phyloP scores from a whole-genome alignment of 2,113 vertebrate species.

The Saguinus midas region DNA sequence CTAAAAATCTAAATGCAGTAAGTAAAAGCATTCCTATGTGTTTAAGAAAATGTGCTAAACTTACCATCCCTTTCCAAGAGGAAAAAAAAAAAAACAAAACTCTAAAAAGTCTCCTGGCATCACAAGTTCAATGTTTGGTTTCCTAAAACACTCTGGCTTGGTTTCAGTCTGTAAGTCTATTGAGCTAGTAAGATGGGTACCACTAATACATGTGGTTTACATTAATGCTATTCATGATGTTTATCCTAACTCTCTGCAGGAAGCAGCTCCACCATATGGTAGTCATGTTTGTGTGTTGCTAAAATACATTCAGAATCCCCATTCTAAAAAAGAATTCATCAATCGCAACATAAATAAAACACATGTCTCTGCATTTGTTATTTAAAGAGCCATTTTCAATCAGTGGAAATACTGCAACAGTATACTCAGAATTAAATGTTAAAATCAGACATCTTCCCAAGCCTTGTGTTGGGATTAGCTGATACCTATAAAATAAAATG shows the following conservation, averaged over 20 bases:
- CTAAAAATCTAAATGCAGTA: neutral
- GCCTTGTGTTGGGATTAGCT: neutral
- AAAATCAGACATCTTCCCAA: neutral
- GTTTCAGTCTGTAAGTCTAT: slow-evolving; percentile 26
- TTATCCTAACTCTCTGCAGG: slow-evolving; percentile 64
- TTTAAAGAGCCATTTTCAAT: slow-evolving; percentile 20
- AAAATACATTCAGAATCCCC: slow-evolving; percentile 59
- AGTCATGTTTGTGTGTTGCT: slow-evolving; percentile 62
- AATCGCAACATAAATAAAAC: slow-evolving; percentile 65
- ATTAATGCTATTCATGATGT: slow-evolving; percentile 77
- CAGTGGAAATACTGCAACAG: neutral
- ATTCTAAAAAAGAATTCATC: slow-evolving; percentile 65
- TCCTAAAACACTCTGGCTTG: neutral
- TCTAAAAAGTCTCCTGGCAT: neutral
- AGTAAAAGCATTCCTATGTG: neutral
- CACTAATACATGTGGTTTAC: slow-evolving; percentile 73
- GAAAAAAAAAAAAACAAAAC: neutral
- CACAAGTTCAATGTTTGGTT: slow-evolving; percentile 4
- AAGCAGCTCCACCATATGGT: slow-evolving; percentile 71
- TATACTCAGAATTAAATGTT: neutral
- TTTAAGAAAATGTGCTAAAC: neutral
- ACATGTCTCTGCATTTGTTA: slow-evolving; percentile 60
- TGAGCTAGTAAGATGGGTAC: slow-evolving; percentile 9
- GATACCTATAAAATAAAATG: slow-evolving; percentile 22
- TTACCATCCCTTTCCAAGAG: neutral